Conservation (phyloP, 1,140 invertebrate species). For the Cydia fagiglandana region DNA sequence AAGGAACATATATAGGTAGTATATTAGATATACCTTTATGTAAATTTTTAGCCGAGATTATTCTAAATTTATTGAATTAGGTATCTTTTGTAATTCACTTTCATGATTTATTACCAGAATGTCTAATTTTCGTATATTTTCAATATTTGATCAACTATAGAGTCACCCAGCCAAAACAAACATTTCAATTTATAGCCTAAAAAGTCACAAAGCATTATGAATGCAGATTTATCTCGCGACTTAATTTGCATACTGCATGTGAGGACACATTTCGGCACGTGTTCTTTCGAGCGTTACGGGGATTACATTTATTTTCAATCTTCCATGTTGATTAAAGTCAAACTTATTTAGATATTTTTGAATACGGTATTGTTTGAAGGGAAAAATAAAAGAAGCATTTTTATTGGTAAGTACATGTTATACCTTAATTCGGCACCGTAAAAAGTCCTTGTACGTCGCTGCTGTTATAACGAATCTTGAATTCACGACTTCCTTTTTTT, state of each 20-base stretch:
- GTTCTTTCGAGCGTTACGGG: conserved; percentile 21
- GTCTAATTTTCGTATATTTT: conserved; percentile 1
- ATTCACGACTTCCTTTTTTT: too few relatives aligned
- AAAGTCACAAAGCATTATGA: conserved; percentile 29
- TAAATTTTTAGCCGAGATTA: too few relatives aligned
- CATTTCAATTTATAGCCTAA: conserved; percentile 29
- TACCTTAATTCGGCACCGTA: too few relatives aligned
- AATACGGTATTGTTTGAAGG: neutral
- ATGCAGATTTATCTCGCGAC: conserved; percentile 30
- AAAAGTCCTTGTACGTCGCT: too few relatives aligned
- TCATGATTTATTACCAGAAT: neutral
- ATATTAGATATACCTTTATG: too few relatives aligned
- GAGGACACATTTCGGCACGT: conserved; percentile 27
- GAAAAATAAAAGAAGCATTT: neutral
- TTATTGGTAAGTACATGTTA: neutral
- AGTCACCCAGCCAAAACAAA: neutral
- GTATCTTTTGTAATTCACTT: neutral
- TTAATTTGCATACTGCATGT: conserved; percentile 30
- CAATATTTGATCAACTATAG: neutral
- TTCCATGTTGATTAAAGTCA: conserved; percentile 28
- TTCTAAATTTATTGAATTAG: too few relatives aligned
- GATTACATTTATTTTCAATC: conserved; percentile 32
- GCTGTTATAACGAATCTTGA: too few relatives aligned
- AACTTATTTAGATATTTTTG: conserved; percentile 19
- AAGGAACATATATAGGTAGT: too few relatives aligned